Conservation (phyloP, 2,797 vertebrate species). For the Scolopax rusticola region DNA sequence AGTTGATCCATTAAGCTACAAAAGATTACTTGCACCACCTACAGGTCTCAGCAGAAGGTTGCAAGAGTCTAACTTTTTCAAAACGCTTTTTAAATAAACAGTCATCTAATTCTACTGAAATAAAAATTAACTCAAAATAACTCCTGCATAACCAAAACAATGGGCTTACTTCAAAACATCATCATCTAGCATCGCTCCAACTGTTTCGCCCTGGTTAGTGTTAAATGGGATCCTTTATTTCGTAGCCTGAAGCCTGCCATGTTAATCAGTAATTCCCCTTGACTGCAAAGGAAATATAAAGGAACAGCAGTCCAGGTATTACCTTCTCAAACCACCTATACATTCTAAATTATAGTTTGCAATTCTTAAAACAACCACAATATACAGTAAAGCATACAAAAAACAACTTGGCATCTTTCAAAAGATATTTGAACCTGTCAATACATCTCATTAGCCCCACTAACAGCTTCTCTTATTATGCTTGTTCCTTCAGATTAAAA, state of each 20-base stretch:
- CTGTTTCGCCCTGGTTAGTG: not conserved
- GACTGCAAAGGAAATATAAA: fast-evolving
- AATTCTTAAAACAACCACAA: not conserved
- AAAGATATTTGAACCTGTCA: not conserved
- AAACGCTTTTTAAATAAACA: not conserved
- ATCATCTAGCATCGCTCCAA: not conserved
- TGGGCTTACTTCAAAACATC: not conserved
- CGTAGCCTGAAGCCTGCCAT: not conserved
- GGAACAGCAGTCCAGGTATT: not conserved
- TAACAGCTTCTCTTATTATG: not conserved
- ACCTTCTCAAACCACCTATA: not conserved
- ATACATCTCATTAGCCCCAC: not conserved
- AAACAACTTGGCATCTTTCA: not conserved
- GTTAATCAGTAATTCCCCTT: not conserved
- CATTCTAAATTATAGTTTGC: not conserved
- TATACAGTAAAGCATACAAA: not conserved
- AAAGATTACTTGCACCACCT: slow-evolving; percentile 59
- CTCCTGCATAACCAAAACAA: not conserved
- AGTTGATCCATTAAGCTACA: not conserved
- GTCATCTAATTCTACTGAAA: not conserved
- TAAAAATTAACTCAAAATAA: not conserved
- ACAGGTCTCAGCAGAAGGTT: not conserved
- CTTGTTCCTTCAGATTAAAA: not conserved
- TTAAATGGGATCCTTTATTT: not conserved
- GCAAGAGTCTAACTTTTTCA: not conserved